A percentile compares a stretch with the other conserved stretches of the same genome.
These are phyloP conservation scores for Perca schrenkii DNA, from an alignment of 2,113 vertebrate species.

Conservation along the genomic window DNA sequence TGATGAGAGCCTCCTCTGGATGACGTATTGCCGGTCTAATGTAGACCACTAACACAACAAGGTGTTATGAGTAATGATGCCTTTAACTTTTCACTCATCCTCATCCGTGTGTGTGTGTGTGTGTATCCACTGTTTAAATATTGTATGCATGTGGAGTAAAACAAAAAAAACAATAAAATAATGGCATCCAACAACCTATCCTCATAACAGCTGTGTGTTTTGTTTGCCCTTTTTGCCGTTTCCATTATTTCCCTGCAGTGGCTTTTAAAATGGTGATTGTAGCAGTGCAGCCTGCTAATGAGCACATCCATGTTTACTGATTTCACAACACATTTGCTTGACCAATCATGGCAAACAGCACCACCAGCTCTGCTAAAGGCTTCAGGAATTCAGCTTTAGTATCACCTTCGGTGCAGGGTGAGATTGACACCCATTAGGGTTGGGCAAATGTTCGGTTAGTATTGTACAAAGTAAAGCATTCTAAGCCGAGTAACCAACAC, in stretches of 20 bases:
- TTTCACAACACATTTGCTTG: slow-evolving; percentile 13
- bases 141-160: not conserved
- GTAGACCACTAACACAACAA: too few relatives aligned
- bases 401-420: not conserved
- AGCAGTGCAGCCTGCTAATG: slow-evolving; percentile 27
- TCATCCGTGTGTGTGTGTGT: too few relatives aligned
- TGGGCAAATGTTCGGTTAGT: not conserved
- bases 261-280: slow-evolving; percentile 7
- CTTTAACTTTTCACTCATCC: too few relatives aligned
- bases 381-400: not conserved
- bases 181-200: not conserved
- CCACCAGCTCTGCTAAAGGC: not conserved
- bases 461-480: not conserved
- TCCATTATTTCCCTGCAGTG: slow-evolving; percentile 34
- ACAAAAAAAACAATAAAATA: not conserved
- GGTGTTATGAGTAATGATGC: too few relatives aligned
- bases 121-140: too few relatives aligned
- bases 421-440: not conserved
- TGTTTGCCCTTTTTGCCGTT: not conserved
- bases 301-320: slow-evolving; percentile 29
- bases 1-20: too few relatives aligned
- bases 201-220: not conserved
- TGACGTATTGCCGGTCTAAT: too few relatives aligned
- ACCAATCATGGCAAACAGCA: slow-evolving; percentile 8
- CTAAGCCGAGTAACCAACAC: not conserved